A percentile compares a stretch with the other conserved stretches of the same genome.
Conservation (phyloP, 2,797 vertebrate genomes). For the Alosa sapidissima region DNA sequence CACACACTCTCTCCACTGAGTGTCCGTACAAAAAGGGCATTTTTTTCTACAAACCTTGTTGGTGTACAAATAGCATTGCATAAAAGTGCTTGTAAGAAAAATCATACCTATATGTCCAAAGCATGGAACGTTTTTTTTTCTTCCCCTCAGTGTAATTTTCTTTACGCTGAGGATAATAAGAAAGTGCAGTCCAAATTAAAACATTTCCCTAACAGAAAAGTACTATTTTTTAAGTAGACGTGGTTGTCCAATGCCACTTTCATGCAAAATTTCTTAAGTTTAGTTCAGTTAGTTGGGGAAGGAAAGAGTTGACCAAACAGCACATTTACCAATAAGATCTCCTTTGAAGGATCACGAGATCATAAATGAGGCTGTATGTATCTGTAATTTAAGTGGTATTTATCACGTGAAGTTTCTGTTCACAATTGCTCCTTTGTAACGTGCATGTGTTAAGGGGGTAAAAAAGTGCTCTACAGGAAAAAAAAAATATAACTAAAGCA, state of each 20-base stretch:
- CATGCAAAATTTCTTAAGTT: not conserved
- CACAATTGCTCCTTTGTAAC: constrained; percentile 7
- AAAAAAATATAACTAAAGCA: constrained; percentile 33
- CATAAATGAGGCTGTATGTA: not conserved
- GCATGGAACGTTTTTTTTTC: not conserved
- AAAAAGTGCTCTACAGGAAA: not conserved
- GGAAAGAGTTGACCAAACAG: not conserved
- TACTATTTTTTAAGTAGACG: not conserved
- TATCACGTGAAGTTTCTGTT: not conserved
- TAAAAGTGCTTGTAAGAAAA: constrained; percentile 71
- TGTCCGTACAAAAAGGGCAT: constrained; percentile 25
- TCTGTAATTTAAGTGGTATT: constrained; percentile 6
- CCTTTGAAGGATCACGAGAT: not conserved
- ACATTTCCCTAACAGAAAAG: not conserved
- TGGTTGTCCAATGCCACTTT: constrained; percentile 11
- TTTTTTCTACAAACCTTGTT: constrained; percentile 14
- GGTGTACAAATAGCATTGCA: constrained; percentile 68
- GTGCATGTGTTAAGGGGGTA: not conserved
- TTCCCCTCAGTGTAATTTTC: not conserved
- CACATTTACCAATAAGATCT: not conserved
- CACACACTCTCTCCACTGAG: not conserved
- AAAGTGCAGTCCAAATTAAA: constrained; percentile 19
- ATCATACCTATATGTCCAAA: constrained; percentile 45
- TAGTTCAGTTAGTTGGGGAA: not conserved
- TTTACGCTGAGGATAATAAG: constrained; percentile 3